Base-by-base conservation (phyloP, 2,888 invertebrate species). In the Mythimna pallens region DNA sequence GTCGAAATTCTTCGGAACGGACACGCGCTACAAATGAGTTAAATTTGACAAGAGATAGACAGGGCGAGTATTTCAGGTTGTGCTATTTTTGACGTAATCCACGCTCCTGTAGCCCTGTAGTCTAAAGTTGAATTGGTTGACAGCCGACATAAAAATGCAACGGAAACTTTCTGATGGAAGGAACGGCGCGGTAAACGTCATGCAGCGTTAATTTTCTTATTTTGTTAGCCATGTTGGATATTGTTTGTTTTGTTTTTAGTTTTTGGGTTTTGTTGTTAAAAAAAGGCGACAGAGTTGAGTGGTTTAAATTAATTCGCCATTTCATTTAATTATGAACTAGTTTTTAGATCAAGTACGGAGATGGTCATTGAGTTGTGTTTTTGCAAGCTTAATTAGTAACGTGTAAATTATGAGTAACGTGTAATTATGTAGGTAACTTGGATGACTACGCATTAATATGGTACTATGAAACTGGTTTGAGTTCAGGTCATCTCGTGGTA, bases 41-140 rank as follows among this genome's bases (percentile, higher is more conserved):
- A 79, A 79, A 82, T 82, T 80, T 73, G 82, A 71, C 81, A 81
- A 22, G 58, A 58, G 70, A 81, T 34, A 65, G 83, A 83, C 83
- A 34, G 63, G 14, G 36, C 57, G 43, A 58, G 50, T 78, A 70
- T 80, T 80, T 62, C 30, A 36, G 67, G 30, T 52, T 30, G 22
- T 50, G 57, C 54, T 78, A 78, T 81, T 80, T 82, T 73, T 67
- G 62, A 70, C 54, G 54, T 58, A 43, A 63, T 57, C 43, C 43
- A 36, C 47, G 58, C 6, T 62, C 43, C 47, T 73, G 34, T 7
- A n/a, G 34, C 25, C 14, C 10, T n/a, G 25, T 66, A n/a, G 36
- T 40, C 22, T 12, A 5, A 68, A 73, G 67, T 75, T 40, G 58
- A 68, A 76, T 30, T 22, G 63, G 67, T 65, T 72, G 67, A 73